These are phyloP conservation scores for Mormoops blainvillei DNA, from an alignment of 2,113 vertebrate species.

Conservation along the genomic window DNA sequence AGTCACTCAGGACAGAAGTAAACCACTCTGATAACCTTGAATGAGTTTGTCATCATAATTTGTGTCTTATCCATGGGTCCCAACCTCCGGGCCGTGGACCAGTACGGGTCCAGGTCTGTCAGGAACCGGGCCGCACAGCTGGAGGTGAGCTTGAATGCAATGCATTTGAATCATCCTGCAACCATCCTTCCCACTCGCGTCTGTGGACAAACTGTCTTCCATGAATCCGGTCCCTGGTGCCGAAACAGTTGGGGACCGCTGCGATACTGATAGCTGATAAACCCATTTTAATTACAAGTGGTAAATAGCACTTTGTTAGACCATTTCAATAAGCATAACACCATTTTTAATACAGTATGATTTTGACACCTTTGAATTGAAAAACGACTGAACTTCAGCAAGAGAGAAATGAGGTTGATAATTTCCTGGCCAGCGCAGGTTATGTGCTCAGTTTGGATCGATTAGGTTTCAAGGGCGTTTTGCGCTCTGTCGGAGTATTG, in stretches of 20 bases:
- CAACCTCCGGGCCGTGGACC: too few relatives aligned
- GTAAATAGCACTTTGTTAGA: not conserved
- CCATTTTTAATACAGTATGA: not conserved
- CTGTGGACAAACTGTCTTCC: too few relatives aligned
- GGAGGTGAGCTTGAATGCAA: too few relatives aligned
- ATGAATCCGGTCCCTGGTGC: too few relatives aligned
- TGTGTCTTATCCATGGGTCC: too few relatives aligned
- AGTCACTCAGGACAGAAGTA: not conserved
- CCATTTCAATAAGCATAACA: not conserved
- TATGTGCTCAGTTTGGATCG: not conserved
- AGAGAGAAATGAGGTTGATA: not conserved
- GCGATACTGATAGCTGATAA: not conserved
- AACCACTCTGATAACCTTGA: not conserved
- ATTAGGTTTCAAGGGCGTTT: not conserved
- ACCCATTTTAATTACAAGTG: slow-evolving; percentile 41
- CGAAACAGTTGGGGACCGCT: too few relatives aligned
- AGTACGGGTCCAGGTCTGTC: too few relatives aligned
- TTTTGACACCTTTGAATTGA: slow-evolving; percentile 19
- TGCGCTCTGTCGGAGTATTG: not conserved
- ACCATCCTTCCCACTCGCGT: too few relatives aligned
- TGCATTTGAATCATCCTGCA: too few relatives aligned
- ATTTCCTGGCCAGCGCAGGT: not conserved
- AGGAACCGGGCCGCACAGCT: too few relatives aligned
- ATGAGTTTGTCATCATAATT: too few relatives aligned
- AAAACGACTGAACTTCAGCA: not conserved